Evolutionary conservation across 2,888 invertebrate genomes (phyloP).

Genomic region (Invenusta paracnida): DNA sequence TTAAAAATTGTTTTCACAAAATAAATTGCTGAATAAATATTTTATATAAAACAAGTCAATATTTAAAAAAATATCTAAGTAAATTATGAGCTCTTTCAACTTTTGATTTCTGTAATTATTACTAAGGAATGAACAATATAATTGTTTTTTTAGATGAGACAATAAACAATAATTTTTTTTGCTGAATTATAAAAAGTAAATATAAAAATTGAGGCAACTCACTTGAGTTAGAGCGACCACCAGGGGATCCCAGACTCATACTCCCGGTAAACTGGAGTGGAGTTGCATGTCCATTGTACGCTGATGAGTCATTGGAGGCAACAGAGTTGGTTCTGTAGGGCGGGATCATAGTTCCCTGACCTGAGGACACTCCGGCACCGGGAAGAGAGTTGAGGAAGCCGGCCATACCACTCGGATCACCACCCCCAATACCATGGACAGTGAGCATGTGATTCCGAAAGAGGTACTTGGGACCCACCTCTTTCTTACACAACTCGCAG

Average conservation of each 20-base stretch:
- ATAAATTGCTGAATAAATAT: no score
- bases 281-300: background rate
- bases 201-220: background rate
- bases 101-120: no score
- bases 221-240: background rate
- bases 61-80: no score
- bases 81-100: no score
- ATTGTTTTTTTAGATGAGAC: no score
- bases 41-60: no score
- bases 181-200: no score
- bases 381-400: background rate
- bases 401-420: background rate
- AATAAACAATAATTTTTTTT: no score
- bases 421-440: constrained; percentile 37
- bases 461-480: constrained; percentile 67
- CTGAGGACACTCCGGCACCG: background rate
- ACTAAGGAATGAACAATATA: no score
- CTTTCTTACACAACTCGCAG: constrained; percentile 79
- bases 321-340: background rate
- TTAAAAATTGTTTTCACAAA: no score
- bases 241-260: background rate
- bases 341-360: background rate
- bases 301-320: constrained; percentile 3
- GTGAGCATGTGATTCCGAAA: constrained; percentile 34
- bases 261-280: background rate